Percentiles rank a stretch among this genome's conserved stretches.
These are phyloP conservation scores for Bubo bubo DNA, from an alignment of 2,113 vertebrate species.

Conservation along the genomic window DNA sequence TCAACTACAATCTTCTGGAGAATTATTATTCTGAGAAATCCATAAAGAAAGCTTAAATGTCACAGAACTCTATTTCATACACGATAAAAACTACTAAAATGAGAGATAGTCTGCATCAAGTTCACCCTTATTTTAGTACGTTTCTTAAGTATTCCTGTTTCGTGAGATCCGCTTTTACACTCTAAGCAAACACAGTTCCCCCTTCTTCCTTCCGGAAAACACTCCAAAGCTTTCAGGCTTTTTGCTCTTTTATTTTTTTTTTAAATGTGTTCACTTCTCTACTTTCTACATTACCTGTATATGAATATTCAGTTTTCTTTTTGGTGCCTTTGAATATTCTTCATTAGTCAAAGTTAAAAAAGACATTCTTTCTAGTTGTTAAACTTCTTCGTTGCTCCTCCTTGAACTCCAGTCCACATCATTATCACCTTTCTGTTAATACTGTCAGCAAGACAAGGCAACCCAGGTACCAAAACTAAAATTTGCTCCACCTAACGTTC, in stretches of 20 bases:
- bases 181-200: background rate
- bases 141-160: background rate
- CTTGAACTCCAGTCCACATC: background rate
- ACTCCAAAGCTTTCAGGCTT: background rate
- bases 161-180: background rate
- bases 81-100: background rate
- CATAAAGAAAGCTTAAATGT: background rate
- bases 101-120: background rate
- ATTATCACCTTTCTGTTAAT: background rate
- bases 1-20: background rate
- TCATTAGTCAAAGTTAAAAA: background rate
- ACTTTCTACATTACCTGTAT: background rate
- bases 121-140: background rate
- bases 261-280: background rate
- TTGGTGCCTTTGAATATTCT: background rate
- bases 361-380: background rate
- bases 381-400: background rate
- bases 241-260: background rate
- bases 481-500: background rate
- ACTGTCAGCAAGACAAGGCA: background rate
- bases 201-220: background rate
- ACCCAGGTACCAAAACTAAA: background rate
- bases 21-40: background rate
- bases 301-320: background rate
- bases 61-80: background rate